Conservation (phyloP, 2,888 invertebrate genomes). For the Chrysolina americana region DNA sequence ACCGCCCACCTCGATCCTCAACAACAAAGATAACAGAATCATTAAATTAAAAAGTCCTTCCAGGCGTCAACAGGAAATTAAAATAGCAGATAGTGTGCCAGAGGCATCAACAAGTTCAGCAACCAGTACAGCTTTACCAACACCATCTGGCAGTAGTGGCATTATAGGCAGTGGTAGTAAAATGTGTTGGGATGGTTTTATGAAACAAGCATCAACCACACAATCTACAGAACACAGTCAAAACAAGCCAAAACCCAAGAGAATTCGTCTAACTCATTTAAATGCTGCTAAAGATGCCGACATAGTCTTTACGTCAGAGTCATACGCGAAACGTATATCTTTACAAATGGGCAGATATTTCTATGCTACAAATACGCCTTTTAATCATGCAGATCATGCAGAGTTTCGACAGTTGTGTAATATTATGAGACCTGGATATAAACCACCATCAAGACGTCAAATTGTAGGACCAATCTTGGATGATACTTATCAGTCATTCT, state of each 20-base stretch:
- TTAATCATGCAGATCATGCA: constrained; percentile 20
- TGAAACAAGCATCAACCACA: neutral
- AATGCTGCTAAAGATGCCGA: neutral
- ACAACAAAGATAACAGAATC: neutral
- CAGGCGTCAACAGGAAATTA: neutral
- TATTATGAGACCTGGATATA: neutral
- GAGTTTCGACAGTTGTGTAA: constrained; percentile 3
- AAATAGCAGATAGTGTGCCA: neutral
- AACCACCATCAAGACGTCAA: constrained; percentile 9
- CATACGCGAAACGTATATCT: constrained; percentile 17
- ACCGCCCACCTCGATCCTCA: neutral
- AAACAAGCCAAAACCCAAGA: neutral
- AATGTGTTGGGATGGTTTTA: neutral
- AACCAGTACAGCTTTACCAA: neutral
- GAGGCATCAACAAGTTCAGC: neutral
- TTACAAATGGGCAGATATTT: constrained; percentile 23
- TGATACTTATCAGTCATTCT: neutral
- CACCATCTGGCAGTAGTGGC: neutral
- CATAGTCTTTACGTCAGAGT: constrained; percentile 14
- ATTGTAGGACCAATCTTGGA: neutral
- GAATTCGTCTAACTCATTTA: neutral
- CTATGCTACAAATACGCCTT: constrained; percentile 17
- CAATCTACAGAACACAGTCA: neutral
- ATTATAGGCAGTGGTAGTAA: neutral
- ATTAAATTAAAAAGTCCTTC: neutral